Base-by-base conservation (phyloP, 2,888 invertebrate species). In the Tiliacea citrago region DNA sequence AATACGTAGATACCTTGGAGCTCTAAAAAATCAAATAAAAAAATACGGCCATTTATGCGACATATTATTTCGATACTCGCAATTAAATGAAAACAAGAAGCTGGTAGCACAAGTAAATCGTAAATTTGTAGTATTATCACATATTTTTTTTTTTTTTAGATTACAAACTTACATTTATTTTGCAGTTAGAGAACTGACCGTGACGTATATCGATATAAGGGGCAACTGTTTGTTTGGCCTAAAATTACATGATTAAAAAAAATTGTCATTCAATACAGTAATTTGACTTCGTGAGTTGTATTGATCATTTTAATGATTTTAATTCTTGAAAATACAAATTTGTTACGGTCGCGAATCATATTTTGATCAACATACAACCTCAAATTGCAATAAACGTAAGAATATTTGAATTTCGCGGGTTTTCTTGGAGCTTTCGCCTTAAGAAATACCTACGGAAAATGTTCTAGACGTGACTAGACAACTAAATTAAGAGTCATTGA, bases 401-500 rank as follows among this genome's bases (percentile, higher is more conserved):
- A 66, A 35, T n/a, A 66, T 35, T 35, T 35, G n/a, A 51, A n/a
- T 35, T 66, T 49, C 16, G 10, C 4, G 47, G 21, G 21, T 10
- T 51, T 16, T 16, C n/a, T n/a, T 51, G 49, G 16, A 49, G 8
- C 9, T 35, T 21, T 65, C 8, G 9, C 16, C 21, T n/a, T 35
- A 21, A n/a, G 4, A 35, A 63, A 16, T 51, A 35, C 16, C 45
- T 53, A 60, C 2, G 12, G 55, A 45, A 68, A 66, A 29, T 45
- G 24, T 68, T 47, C n/a, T 57, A 57, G 35, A 68, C 6, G 10
- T 55, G n/a, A 57, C 67, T 18, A 63, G 21, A 35, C n/a, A 58
- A 66, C n/a, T 70, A 16, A 24, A 69, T 18, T 57, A 42, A 39
- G 2, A 61, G 76, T 85, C 84, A 84, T 81, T 86, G 77, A 7